phyloP scores from a whole-genome alignment of 2,888 invertebrate genomes.

The Drosophila bunnanda region DNA sequence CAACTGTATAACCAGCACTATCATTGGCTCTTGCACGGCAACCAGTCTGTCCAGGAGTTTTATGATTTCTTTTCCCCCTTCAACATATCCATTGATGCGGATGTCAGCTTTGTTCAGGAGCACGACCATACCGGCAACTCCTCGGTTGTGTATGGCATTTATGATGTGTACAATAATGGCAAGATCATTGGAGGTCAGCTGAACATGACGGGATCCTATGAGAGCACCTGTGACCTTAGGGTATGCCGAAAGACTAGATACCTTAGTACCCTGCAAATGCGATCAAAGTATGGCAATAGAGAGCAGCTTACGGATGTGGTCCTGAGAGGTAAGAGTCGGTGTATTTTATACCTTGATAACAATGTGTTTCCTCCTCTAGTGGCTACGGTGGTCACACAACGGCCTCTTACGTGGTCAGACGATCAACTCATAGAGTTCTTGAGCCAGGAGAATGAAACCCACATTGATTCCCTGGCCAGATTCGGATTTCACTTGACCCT shows the following conservation, averaged over 20 bases:
- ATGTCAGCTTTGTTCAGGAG: conserved; percentile 72
- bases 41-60: conserved; percentile 46
- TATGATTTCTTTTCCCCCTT: conserved; percentile 62
- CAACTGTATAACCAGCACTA: conserved; percentile 75
- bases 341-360: no score
- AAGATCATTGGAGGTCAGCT: conserved; percentile 80
- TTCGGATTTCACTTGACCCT: conserved; percentile 72
- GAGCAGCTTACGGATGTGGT: conserved; percentile 74
- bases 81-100: conserved; percentile 81
- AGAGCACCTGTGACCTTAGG: conserved; percentile 57
- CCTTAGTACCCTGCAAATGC: conserved; percentile 68
- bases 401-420: conserved; percentile 57
- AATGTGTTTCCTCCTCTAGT: conserved; percentile 27
- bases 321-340: conserved; percentile 61
- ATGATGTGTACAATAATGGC: conserved; percentile 84
- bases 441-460: conserved; percentile 61
- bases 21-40: conserved; percentile 80
- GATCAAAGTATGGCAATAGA: conserved; percentile 76
- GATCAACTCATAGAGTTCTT: conserved; percentile 61
- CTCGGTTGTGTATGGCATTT: conserved; percentile 54
- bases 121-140: not conserved
- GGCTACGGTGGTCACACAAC: conserved; percentile 75
- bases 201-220: conserved; percentile 78
- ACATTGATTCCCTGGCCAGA: conserved; percentile 72
- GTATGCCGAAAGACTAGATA: conserved; percentile 54